A percentile compares a stretch with the other conserved stretches of the same genome.
Conservation (phyloP, 2,797 vertebrate species). For the Tadarida brasiliensis region DNA sequence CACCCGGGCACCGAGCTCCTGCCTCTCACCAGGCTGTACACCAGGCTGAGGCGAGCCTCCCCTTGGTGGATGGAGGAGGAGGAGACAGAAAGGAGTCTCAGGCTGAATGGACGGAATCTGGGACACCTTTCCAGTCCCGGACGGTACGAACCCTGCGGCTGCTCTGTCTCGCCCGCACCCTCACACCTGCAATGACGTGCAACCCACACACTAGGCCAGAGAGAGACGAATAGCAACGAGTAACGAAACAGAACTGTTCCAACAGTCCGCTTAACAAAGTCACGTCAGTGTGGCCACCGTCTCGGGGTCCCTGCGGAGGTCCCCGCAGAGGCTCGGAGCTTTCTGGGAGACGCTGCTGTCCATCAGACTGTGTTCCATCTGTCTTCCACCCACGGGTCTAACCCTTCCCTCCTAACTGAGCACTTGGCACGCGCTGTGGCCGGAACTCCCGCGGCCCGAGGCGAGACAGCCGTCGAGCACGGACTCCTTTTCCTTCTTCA, state of each 20-base stretch:
- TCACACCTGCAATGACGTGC: neutral
- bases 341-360: neutral
- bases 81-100: neutral
- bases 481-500: neutral
- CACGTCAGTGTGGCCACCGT: too few species aligned
- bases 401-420: neutral
- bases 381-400: neutral
- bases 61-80: too few species aligned
- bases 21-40: too few species aligned
- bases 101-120: neutral
- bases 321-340: neutral
- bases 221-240: neutral
- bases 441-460: neutral
- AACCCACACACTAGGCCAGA: neutral
- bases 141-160: too few species aligned
- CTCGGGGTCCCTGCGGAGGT: neutral
- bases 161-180: too few species aligned
- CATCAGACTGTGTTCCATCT: fast-evolving
- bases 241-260: neutral
- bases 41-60: neutral
- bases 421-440: neutral
- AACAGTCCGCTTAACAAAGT: neutral
- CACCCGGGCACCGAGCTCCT: too few species aligned
- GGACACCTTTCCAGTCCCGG: too few species aligned
- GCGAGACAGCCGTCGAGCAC: too few species aligned